A percentile compares a stretch with the other conserved stretches of the same genome.
Conservation (phyloP, 2,113 vertebrate species). For the Nansenia antarctica region DNA sequence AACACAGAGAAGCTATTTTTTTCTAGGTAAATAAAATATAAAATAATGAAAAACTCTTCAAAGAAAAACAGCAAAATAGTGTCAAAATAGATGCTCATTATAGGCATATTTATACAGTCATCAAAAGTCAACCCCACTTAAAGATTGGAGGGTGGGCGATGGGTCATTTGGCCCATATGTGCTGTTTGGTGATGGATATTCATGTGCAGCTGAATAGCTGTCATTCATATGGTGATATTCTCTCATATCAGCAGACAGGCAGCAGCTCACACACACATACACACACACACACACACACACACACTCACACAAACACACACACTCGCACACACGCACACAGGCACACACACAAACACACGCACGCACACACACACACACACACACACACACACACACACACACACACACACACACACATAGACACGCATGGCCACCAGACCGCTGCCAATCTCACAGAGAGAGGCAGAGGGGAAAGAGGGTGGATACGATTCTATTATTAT, state of each 20-base stretch:
- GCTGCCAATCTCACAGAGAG: neutral
- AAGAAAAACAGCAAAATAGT: neutral
- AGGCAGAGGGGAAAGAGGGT: neutral
- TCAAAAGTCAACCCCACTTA: neutral
- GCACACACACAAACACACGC: neutral
- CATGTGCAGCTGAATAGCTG: slow-evolving; percentile 37
- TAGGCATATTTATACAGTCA: no score
- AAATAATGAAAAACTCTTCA: neutral
- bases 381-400: neutral
- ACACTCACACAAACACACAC: neutral
- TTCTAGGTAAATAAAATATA: neutral
- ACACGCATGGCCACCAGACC: neutral
- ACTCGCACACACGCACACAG: neutral
- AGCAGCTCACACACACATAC: neutral
- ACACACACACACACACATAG: no score
- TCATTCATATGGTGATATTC: slow-evolving; percentile 38
- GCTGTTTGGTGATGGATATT: slow-evolving; percentile 45
- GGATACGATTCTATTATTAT: neutral
- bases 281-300: neutral
- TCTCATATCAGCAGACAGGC: slow-evolving; percentile 2
- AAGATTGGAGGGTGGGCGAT: neutral
- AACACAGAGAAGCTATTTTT: neutral
- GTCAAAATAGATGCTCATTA: no score
- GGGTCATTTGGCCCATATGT: slow-evolving; percentile 9
- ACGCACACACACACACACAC: neutral